Evolutionary conservation across 1,140 invertebrate species (phyloP), one percentile per base, ranked within the genome.

Genomic region (Paralvinella palmiformis): DNA sequence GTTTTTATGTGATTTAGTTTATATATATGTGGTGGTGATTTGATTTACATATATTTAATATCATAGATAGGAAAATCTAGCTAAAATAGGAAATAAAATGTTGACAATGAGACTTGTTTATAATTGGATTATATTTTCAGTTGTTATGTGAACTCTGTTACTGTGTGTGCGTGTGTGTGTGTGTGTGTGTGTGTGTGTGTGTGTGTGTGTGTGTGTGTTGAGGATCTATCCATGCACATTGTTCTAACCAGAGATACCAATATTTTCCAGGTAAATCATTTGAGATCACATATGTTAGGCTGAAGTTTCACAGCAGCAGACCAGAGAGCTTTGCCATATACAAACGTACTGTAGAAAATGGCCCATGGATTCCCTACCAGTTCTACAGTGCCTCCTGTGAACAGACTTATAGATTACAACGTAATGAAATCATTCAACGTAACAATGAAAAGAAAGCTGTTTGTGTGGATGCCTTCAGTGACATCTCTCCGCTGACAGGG

Each of bases 271-370:
- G 88, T n/a, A 99, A 98, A 80, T 86, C 92, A 0, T 99, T 91
- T 75, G 95, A 98, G 73, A 96, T 99, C 64, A 98, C 94, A 0
- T 98, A 98, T 73, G 88, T 99, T 1, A 84, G 92, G 53, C 82
- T 98, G 20, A 86, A 92, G 66, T 99, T 98, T 81, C 88, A 93
- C 67, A 95, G 94, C 1, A 93, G 94, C 0, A 83, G 95, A 50
- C 96, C 96, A 0, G 95, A 99, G 75, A 96, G 93, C 79, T 98
- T 98, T 83, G 91, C 91, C 7, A 94, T 99, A 69, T 98, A 92
- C 79, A 96, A 96, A 75, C 86, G 91, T 62, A 83, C 78, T 3
- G 65, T 85, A 36, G 88, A 94, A 73, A 86, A 88, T 61, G 87
- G 86, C 1, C 83, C 86, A 2, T 99, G 96, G 96, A 86, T 90